Conservation (phyloP, 2,113 vertebrate genomes). For the Tonatia bakeri region DNA sequence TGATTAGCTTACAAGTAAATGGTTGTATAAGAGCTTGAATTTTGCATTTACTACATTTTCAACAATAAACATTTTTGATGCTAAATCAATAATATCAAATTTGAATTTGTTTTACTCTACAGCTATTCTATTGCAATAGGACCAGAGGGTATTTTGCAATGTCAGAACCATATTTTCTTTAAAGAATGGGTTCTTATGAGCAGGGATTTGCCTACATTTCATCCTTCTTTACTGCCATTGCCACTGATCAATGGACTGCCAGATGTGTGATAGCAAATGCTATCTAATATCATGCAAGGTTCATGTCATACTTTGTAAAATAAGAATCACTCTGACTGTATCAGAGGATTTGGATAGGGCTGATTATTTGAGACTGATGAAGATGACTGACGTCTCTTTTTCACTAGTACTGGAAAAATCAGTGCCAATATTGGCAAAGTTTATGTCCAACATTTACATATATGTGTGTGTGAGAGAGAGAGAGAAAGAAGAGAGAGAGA, state of each 20-base stretch:
- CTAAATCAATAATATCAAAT: slow-evolving; percentile 50
- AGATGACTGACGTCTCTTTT: background rate
- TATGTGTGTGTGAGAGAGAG: too few species aligned
- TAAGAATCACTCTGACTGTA: background rate
- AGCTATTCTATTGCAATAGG: background rate
- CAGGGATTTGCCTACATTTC: background rate
- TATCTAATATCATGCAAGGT: slow-evolving; percentile 1
- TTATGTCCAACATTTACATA: background rate
- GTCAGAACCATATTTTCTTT: background rate
- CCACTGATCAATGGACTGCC: background rate
- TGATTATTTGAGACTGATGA: background rate
- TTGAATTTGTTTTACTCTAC: slow-evolving; percentile 45
- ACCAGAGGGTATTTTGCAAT: background rate
- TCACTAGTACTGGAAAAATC: background rate
- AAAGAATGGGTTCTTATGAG: background rate
- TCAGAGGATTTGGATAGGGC: background rate
- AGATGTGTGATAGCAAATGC: background rate
- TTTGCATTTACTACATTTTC: slow-evolving; percentile 43
- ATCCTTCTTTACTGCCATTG: background rate
- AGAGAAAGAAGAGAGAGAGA: too few species aligned
- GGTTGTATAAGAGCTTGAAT: background rate
- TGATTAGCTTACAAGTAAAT: background rate
- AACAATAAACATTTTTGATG: slow-evolving; percentile 14
- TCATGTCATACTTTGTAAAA: background rate
- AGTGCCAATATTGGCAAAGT: background rate